These are phyloP conservation scores for Steromphala cineraria DNA, from an alignment of 2,888 invertebrate species.

Conservation along the genomic window DNA sequence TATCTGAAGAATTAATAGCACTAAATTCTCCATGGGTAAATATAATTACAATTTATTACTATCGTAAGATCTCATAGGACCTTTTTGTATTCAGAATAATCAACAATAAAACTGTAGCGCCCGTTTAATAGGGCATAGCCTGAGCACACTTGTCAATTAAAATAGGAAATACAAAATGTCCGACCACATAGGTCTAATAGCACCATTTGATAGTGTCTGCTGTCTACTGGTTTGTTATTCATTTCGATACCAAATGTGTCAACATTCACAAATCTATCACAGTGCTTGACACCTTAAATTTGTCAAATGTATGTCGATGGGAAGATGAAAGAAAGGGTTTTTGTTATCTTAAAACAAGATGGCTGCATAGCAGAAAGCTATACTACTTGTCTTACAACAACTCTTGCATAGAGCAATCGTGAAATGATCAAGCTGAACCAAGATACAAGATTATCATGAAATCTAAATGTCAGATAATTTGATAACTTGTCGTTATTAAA, in stretches of 20 bases:
- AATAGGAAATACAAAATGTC: neutral
- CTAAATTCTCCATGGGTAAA: neutral
- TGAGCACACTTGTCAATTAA: neutral
- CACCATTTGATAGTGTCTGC: neutral
- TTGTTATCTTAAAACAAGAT: too few relatives aligned
- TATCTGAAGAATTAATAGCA: neutral
- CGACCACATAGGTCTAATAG: slow-evolving; percentile 10
- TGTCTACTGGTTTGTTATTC: neutral
- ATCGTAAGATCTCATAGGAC: neutral
- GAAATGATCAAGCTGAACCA: neutral
- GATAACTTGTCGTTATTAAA: too few relatives aligned
- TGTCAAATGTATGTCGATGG: too few relatives aligned
- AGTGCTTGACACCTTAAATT: too few relatives aligned
- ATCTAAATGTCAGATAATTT: too few relatives aligned
- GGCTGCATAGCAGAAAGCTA: neutral
- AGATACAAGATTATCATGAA: too few relatives aligned
- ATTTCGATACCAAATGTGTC: too few relatives aligned
- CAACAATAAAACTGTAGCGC: neutral
- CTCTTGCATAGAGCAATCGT: neutral
- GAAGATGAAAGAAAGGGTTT: too few relatives aligned
- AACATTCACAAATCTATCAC: too few relatives aligned
- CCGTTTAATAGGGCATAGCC: neutral
- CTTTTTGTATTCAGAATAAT: neutral
- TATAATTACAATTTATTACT: too few relatives aligned
- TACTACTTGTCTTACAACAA: neutral